Evolutionary conservation across 2,888 invertebrate genomes (phyloP).

Genomic region (Cosmia pyralina): DNA sequence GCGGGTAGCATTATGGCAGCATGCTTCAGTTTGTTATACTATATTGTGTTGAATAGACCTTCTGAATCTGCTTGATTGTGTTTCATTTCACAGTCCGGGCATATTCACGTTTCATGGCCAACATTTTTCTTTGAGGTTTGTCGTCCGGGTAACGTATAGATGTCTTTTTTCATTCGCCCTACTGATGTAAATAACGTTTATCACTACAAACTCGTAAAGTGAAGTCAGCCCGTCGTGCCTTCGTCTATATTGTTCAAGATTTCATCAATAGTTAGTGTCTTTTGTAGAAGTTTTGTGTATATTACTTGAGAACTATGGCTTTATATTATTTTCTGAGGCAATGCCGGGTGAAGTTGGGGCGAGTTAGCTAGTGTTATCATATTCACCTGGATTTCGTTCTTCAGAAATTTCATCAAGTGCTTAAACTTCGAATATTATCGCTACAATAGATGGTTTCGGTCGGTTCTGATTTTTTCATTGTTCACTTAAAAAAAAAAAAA

Average conservation of each 20-base stretch:
- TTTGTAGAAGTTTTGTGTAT: background rate
- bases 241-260: background rate
- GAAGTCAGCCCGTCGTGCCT: background rate
- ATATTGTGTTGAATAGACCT: background rate
- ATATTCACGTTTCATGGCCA: constrained; percentile 46
- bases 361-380: background rate
- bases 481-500: background rate
- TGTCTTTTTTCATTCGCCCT: constrained; percentile 50
- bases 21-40: background rate
- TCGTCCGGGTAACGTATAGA: constrained; percentile 53
- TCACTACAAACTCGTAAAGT: constrained; percentile 17
- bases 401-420: background rate
- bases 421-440: background rate
- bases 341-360: too few relatives aligned
- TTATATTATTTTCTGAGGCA: background rate
- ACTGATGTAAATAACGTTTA: constrained; percentile 47
- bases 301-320: background rate
- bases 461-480: background rate
- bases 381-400: background rate
- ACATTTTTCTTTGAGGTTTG: constrained; percentile 61
- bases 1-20: background rate
- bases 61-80: constrained; percentile 10
- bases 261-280: background rate
- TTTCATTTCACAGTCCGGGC: constrained; percentile 26
- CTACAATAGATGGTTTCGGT: background rate